Percentiles rank a stretch among this genome's conserved stretches.
Conservation (phyloP, 2,797 vertebrate genomes). For the Sebastes diaconus region DNA sequence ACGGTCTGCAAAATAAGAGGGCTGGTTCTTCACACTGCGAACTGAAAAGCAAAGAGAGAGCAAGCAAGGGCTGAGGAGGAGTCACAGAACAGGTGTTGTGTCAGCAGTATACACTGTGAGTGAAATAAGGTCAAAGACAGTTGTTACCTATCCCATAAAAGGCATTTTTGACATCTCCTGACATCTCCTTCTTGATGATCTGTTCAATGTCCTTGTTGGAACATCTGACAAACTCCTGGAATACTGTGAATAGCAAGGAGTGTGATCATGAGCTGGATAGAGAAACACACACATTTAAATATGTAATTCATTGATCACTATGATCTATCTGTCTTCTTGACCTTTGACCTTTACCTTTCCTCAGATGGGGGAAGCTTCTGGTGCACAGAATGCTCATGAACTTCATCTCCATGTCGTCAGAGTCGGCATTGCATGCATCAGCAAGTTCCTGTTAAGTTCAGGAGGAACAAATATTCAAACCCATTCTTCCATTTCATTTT, state of each 20-base stretch:
- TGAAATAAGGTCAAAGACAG: not conserved
- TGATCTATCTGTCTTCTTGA: not conserved
- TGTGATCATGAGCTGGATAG: not conserved
- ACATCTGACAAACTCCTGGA: constrained; percentile 94
- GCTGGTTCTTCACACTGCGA: constrained; percentile 95
- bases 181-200: constrained; percentile 96
- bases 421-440: constrained; percentile 88
- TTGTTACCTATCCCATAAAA: constrained; percentile 92
- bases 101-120: not conserved
- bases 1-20: constrained; percentile 93
- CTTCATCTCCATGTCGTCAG: constrained; percentile 90
- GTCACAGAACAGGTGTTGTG: constrained; percentile 1
- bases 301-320: not conserved
- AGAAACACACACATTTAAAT: not conserved
- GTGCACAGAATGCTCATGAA: constrained; percentile 97
- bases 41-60: constrained; percentile 80
- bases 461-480: constrained; percentile 14
- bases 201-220: constrained; percentile 96
- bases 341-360: constrained; percentile 84
- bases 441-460: constrained; percentile 86
- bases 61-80: not conserved
- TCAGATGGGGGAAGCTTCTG: constrained; percentile 93
- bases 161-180: constrained; percentile 90
- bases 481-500: not conserved
- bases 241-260: constrained; percentile 80